Conservation (phyloP, 2,797 vertebrate species). For the Gallinago solitaria region DNA sequence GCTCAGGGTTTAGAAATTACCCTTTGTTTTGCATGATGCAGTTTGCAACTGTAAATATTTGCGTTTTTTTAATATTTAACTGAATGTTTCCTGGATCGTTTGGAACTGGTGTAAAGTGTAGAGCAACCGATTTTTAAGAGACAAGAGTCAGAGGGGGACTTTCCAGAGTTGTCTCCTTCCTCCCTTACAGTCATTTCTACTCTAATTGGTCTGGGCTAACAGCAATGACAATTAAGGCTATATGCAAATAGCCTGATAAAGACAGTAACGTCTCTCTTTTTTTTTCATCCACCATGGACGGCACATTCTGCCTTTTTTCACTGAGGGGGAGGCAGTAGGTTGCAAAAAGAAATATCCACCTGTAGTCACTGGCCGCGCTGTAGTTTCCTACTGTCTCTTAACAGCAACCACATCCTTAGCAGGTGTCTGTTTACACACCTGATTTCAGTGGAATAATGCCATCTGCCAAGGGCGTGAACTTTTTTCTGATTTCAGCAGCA, state of each 20-base stretch:
- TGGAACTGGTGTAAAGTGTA: slow-evolving; percentile 17
- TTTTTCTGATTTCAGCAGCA: slow-evolving; percentile 5
- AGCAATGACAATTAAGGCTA: slow-evolving; percentile 62
- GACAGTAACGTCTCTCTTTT: slow-evolving; percentile 50
- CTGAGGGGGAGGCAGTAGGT: slow-evolving; percentile 26
- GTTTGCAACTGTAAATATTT: slow-evolving; percentile 52
- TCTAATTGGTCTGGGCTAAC: slow-evolving; percentile 66
- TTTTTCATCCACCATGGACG: slow-evolving; percentile 22
- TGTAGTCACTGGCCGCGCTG: slow-evolving; percentile 45
- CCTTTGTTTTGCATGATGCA: slow-evolving; percentile 39
- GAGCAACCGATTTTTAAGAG: slow-evolving; percentile 58
- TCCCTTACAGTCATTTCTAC: slow-evolving; percentile 73
- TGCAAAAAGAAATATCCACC: slow-evolving; percentile 54
- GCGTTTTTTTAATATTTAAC: slow-evolving; percentile 30
- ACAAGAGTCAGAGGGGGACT: slow-evolving; percentile 64
- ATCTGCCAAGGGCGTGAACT: slow-evolving; percentile 41
- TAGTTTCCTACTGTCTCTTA: slow-evolving; percentile 57
- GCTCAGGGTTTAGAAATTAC: slow-evolving; percentile 27
- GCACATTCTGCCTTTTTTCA: slow-evolving; percentile 10
- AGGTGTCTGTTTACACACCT: slow-evolving; percentile 64
- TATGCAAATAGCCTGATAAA: slow-evolving; percentile 69
- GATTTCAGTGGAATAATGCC: slow-evolving; percentile 50
- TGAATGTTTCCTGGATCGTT: slow-evolving; percentile 53
- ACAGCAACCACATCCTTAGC: slow-evolving; percentile 66
- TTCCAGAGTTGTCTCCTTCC: slow-evolving; percentile 68